Conservation (phyloP, 2,888 invertebrate genomes). For the Leucophenga maculata region DNA sequence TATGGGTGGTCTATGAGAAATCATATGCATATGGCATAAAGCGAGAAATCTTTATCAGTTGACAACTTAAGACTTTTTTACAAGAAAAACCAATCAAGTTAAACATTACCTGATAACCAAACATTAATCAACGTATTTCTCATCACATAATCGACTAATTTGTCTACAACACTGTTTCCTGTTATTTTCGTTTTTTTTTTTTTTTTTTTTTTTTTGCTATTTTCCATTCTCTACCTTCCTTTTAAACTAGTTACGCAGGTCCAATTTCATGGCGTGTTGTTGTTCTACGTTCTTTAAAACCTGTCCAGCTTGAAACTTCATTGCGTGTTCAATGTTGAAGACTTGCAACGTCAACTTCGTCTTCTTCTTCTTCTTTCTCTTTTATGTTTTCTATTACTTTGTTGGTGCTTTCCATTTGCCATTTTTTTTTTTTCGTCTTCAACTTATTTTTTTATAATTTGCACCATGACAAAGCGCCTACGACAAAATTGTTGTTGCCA, state of each 20-base stretch:
- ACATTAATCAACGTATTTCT: too few species aligned
- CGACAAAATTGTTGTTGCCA: slow-evolving; percentile 2
- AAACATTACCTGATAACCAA: too few species aligned
- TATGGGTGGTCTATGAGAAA: too few species aligned
- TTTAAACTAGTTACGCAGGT: background rate
- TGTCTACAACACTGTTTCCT: too few species aligned
- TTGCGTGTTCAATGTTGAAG: background rate
- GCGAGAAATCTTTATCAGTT: too few species aligned
- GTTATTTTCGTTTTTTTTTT: too few species aligned
- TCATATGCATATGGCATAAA: too few species aligned
- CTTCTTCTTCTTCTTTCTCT: background rate
- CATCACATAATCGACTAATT: too few species aligned
- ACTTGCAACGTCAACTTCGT: slow-evolving; percentile 2
- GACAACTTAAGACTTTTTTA: too few species aligned
- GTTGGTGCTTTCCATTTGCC: too few species aligned
- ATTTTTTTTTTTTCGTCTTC: background rate
- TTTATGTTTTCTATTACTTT: background rate
- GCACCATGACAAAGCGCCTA: slow-evolving; percentile 1
- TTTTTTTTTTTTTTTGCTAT: background rate
- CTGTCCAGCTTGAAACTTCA: background rate
- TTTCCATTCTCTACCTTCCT: background rate
- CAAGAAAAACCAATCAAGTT: too few species aligned
- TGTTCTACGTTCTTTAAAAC: background rate
- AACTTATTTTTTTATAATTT: slow-evolving; percentile 4
- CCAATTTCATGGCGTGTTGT: background rate